These are phyloP conservation scores for Zaprionus taronus DNA, from an alignment of 1,140 invertebrate species.

Conservation along the genomic window DNA sequence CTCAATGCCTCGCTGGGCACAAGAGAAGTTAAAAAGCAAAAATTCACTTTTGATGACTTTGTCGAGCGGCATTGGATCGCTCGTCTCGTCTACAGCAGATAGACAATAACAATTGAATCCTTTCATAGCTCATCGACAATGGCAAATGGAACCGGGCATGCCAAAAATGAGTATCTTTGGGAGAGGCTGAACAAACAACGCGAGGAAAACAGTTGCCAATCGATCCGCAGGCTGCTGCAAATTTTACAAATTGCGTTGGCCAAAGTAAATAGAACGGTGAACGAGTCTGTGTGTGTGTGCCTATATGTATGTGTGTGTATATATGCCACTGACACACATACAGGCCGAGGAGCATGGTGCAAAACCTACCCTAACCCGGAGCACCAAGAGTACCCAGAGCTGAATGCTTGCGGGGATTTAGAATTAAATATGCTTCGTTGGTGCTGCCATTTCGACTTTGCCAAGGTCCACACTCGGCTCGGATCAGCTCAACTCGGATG, in stretches of 20 bases:
- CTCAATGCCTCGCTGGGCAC: not conserved
- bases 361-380: conserved; percentile 75
- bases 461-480: conserved; percentile 61
- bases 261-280: conserved; percentile 70
- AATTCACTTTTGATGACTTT: conserved; percentile 83
- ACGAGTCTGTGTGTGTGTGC: not conserved
- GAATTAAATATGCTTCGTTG: conserved; percentile 84
- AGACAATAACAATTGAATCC: conserved; percentile 64
- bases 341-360: conserved; percentile 41
- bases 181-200: conserved; percentile 75
- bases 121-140: conserved; percentile 44
- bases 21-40: conserved; percentile 81
- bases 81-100: not conserved
- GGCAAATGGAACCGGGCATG: conserved; percentile 39
- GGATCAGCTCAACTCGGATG: conserved; percentile 23
- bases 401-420: conserved; percentile 71
- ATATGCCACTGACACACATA: conserved; percentile 72
- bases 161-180: conserved; percentile 64
- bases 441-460: conserved; percentile 80
- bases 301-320: conserved; percentile 4
- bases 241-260: conserved; percentile 80
- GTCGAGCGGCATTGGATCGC: conserved; percentile 57
- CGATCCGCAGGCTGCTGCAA: conserved; percentile 35
- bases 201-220: conserved; percentile 72
- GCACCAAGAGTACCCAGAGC: conserved; percentile 44